Evolutionary conservation across 2,888 invertebrate species (phyloP).

Genomic region (Pedicia rivosa): DNA sequence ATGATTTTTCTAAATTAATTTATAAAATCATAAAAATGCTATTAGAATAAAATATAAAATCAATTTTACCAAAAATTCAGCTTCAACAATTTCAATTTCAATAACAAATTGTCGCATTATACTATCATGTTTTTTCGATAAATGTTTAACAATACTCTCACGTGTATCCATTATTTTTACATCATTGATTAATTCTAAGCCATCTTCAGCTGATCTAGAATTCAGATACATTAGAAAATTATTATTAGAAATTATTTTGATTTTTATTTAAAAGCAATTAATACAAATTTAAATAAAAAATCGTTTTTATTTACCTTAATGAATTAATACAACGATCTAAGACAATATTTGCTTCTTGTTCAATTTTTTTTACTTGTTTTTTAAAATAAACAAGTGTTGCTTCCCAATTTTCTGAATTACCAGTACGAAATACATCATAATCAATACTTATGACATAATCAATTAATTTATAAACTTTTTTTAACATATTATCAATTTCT

Average conservation of each 20-base stretch:
- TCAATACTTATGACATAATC: slow-evolving; percentile 59
- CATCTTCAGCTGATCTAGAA: slow-evolving; percentile 62
- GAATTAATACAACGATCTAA: slow-evolving; percentile 75
- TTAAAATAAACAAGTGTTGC: slow-evolving; percentile 64
- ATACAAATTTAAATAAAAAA: background rate
- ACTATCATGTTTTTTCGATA: slow-evolving; percentile 69
- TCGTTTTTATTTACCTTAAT: slow-evolving; percentile 36
- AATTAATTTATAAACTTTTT: slow-evolving; percentile 61
- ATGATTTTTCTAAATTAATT: slow-evolving; percentile 44
- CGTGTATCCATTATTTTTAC: slow-evolving; percentile 67
- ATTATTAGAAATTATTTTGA: slow-evolving; percentile 5
- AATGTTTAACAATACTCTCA: slow-evolving; percentile 49
- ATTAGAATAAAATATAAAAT: too few species aligned
- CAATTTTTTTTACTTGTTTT: slow-evolving; percentile 53
- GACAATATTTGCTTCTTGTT: slow-evolving; percentile 67
- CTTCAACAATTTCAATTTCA: slow-evolving; percentile 59
- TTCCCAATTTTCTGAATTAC: slow-evolving; percentile 74
- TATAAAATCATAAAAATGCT: too few species aligned
- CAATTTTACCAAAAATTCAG: slow-evolving; percentile 40
- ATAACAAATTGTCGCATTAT: slow-evolving; percentile 72
- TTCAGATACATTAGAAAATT: too few species aligned
- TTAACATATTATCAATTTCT: slow-evolving; percentile 70
- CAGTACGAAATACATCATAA: slow-evolving; percentile 67
- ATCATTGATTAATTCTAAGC: slow-evolving; percentile 61
- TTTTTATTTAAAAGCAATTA: background rate